Evolutionary conservation across 2,888 invertebrate species (phyloP).

Genomic region (Mantis religiosa): DNA sequence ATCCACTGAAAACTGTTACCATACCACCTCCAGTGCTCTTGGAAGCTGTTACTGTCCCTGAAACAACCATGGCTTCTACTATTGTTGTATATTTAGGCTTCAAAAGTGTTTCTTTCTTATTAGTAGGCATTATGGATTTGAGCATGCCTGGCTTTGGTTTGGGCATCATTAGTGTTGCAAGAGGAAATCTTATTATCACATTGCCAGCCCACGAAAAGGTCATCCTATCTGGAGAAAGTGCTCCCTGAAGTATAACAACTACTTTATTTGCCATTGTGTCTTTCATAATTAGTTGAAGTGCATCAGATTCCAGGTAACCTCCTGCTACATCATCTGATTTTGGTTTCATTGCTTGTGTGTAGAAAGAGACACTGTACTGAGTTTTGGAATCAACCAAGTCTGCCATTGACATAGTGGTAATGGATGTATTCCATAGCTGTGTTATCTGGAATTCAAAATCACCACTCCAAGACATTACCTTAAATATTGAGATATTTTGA

Average conservation of each 20-base stretch:
- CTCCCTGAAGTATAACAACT: constrained; percentile 26
- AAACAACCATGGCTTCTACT: not conserved
- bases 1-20: not conserved
- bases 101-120: not conserved
- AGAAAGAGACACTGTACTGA: not conserved
- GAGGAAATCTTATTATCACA: not conserved
- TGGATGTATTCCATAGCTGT: not conserved
- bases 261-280: not conserved
- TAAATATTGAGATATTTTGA: not conserved
- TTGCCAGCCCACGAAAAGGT: constrained; percentile 24
- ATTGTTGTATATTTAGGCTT: not conserved
- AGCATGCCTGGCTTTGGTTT: not conserved
- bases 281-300: not conserved
- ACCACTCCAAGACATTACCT: not conserved
- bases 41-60: not conserved
- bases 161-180: not conserved
- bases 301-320: not conserved
- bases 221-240: constrained; percentile 28
- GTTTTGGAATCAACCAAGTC: not conserved
- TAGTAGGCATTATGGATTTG: no score
- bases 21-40: not conserved
- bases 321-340: not conserved
- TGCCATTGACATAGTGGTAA: not conserved
- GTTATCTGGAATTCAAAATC: not conserved
- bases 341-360: not conserved